Base-by-base conservation (phyloP, 2,888 invertebrate genomes). In the Eledone cirrhosa region DNA sequence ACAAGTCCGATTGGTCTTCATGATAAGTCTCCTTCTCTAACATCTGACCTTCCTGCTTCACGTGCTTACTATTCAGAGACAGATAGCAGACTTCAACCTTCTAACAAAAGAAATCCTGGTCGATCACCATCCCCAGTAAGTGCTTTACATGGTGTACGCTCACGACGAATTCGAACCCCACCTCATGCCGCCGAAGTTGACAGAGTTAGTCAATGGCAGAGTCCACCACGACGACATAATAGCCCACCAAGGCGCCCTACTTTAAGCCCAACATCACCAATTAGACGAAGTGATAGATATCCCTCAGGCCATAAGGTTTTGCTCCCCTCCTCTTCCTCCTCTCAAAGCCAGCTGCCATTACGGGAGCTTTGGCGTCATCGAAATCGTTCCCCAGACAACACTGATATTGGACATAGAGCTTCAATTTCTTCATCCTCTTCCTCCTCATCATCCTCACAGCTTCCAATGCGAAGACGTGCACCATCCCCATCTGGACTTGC, bases 181-280 rank as follows among this genome's bases (percentile, higher is more conserved):
- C 72, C 72, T 41, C 72, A 72, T 72, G 72, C 72, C 41, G n/a
- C 72, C 13, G 72, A 72, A 41, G n/a, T 72, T 22, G 72, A 72
- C 24, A 24, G 72, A 41, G 33, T 41, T 72, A 41, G 72, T 41
- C 72, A 72, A 41, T 72, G 72, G 72, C 72, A 72, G 31, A 72
- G 72, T 72, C 72, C 72, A 41, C 72, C 72, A 13, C 72, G 72
- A 33, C 33, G 72, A n/a, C 72, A 13, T 5, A 67, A 33, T 22
- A 31, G 33, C 31, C 72, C 72, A 41, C n/a, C 72, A 41, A 31
- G 72, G 13, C 31, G 72, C 2, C 72, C 33, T 24, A 41, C 41
- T 41, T 41, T 67, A 16, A 41, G 33, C 33, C 72, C 72, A n/a
- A n/a, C 72, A 11, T 72, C 72, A 7, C 72, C 72, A 22, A 72